Evolutionary conservation across 2,888 invertebrate genomes (phyloP), one percentile per base, ranked within the genome.

Genomic region (Phalera bucephala): DNA sequence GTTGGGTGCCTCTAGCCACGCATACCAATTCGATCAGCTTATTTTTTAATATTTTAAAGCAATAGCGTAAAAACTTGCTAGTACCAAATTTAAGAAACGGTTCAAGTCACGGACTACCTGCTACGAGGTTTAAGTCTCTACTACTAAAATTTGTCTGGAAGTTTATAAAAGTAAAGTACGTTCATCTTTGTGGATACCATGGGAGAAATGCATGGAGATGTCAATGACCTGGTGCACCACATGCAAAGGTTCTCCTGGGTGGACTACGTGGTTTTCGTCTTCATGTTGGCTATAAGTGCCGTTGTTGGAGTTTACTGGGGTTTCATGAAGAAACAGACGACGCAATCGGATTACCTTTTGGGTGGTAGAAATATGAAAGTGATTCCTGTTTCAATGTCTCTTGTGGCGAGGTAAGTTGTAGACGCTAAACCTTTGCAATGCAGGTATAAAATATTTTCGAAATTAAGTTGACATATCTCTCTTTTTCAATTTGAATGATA

Each of bases 241-340:
- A 81, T 94, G 80, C 93, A 93, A 62, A 91, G 87, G 52, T 95
- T 95, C 62, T 92, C 93, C 8, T 92, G 92, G 91, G 90, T 91
- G 32, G 97, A 97, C 73, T 97, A 97, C 79, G 68, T 93, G 1
- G 94, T 96, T 51, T 96, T 96, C 74, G 91, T 92, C 37, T 65
- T 92, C 0, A 96, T 96, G 95, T 79, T 97, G 56, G 82, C 92
- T 8, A 89, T 94, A 21, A 96, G 96, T 76, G 93, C 95, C 0
- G 81, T 91, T 7, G 94, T 97, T 28, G 97, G 97, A 0, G 78
- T 96, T n/a, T 95, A 95, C 70, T 96, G 95, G 81, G 96, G 95
- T 1, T 93, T 95, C 49, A 90, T 93, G 70, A 93, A 93, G 68
- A 92, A 93, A 43, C 91, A 92, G 33, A 84, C 84, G 0, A 90